Evolutionary conservation across 1,140 invertebrate genomes (phyloP).

Genomic region (Lucilia cuprina): DNA sequence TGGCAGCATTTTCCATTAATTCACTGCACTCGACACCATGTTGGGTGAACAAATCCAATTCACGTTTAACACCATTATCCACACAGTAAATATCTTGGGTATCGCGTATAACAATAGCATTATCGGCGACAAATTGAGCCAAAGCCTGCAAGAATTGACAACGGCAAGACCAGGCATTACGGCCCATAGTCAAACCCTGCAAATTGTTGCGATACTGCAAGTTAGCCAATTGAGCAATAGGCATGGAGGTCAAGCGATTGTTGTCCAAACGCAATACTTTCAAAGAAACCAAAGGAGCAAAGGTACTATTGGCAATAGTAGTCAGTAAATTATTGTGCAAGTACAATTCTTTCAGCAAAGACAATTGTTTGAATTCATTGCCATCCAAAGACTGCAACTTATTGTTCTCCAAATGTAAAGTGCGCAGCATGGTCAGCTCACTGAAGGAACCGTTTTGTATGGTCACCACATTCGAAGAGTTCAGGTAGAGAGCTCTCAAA

Average conservation of each 20-base stretch:
- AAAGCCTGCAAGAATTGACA: slow-evolving; percentile 88
- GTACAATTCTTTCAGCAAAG: slow-evolving; percentile 81
- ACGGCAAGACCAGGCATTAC: slow-evolving; percentile 88
- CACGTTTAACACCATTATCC: slow-evolving; percentile 77
- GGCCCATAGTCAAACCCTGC: slow-evolving; percentile 76
- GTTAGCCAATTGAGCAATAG: slow-evolving; percentile 46
- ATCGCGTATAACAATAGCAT: slow-evolving; percentile 80
- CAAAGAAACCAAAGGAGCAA: slow-evolving; percentile 76
- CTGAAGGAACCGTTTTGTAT: slow-evolving; percentile 90
- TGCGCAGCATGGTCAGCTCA: slow-evolving; percentile 77
- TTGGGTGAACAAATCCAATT: slow-evolving; percentile 76
- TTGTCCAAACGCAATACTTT: slow-evolving; percentile 84
- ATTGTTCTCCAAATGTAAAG: slow-evolving; percentile 86
- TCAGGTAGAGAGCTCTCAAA: slow-evolving; percentile 81
- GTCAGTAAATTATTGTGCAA: slow-evolving; percentile 84
- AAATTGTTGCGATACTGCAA: slow-evolving; percentile 64
- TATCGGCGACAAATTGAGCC: slow-evolving; percentile 82
- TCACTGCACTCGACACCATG: slow-evolving; percentile 61
- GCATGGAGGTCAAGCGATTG: slow-evolving; percentile 75
- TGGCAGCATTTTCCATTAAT: slow-evolving; percentile 71
- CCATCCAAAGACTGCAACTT: slow-evolving; percentile 76
- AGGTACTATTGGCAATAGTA: slow-evolving; percentile 80
- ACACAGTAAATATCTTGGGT: slow-evolving; percentile 80
- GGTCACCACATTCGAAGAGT: slow-evolving; percentile 78
- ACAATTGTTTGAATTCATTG: slow-evolving; percentile 83